These are phyloP conservation scores for Motacilla tschutschensis DNA, from an alignment of 2,113 vertebrate species.

Conservation along the genomic window DNA sequence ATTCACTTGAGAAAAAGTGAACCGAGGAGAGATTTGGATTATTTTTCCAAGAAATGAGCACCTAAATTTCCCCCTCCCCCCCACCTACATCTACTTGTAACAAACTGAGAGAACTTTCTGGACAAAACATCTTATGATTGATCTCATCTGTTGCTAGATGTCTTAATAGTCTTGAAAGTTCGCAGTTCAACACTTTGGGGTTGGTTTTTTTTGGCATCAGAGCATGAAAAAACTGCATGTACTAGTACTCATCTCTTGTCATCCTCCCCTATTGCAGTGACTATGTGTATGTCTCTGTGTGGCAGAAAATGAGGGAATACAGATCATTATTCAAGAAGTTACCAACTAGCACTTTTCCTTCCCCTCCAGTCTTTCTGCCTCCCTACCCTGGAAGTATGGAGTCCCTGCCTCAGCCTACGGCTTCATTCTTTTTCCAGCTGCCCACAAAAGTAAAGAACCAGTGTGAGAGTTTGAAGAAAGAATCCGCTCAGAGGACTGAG, in stretches of 20 bases:
- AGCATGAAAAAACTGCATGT: constrained; percentile 60
- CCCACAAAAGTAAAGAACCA: constrained; percentile 65
- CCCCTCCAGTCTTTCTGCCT: constrained; percentile 67
- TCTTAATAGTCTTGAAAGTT: constrained; percentile 57
- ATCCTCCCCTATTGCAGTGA: constrained; percentile 52
- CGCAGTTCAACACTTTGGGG: neutral
- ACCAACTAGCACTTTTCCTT: constrained; percentile 67
- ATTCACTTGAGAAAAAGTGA: neutral
- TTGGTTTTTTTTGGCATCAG: constrained; percentile 20
- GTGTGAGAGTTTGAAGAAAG: constrained; percentile 60
- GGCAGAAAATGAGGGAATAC: constrained; percentile 56
- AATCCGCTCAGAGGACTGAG: constrained; percentile 61
- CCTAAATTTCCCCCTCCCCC: neutral
- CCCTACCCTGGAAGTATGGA: constrained; percentile 62
- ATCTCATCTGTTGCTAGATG: constrained; percentile 25
- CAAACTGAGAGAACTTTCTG: constrained; percentile 43
- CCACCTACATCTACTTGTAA: neutral
- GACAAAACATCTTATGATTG: constrained; percentile 29
- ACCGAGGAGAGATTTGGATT: neutral
- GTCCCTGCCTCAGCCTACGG: constrained; percentile 64
- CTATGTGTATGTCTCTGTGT: constrained; percentile 61
- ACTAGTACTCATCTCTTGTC: constrained; percentile 50
- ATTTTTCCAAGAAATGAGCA: neutral
- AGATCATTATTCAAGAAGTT: constrained; percentile 47
- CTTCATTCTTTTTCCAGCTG: constrained; percentile 70